These are phyloP conservation scores for Fabriciana adippe DNA, from an alignment of 2,888 invertebrate species.

Conservation along the genomic window DNA sequence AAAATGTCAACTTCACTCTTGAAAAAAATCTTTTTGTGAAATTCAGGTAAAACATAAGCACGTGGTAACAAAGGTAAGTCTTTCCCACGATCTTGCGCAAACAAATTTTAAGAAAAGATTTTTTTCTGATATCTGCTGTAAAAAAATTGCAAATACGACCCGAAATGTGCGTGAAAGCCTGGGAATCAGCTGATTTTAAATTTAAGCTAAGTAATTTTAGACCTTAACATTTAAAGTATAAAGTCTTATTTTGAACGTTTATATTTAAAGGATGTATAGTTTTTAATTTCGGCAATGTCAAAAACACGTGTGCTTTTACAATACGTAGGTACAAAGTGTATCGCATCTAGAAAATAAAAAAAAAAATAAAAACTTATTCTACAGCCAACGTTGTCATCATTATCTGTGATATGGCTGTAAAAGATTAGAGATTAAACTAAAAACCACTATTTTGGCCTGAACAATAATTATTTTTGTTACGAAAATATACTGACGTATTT, in stretches of 20 bases:
- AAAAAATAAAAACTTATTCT: background rate
- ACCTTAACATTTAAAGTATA: conserved; percentile 27
- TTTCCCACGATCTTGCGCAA: conserved; percentile 72
- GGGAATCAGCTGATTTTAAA: conserved; percentile 67
- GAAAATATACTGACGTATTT: too few species aligned
- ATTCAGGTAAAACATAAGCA: conserved; percentile 57
- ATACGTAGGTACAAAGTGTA: background rate
- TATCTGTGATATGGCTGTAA: background rate
- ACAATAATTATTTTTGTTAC: too few species aligned
- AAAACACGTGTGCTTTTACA: conserved; percentile 24
- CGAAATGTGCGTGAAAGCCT: conserved; percentile 60
- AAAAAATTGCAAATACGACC: conserved; percentile 64
- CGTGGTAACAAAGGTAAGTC: conserved; percentile 52
- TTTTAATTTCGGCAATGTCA: conserved; percentile 17
- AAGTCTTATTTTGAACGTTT: conserved; percentile 5
- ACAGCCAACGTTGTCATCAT: conserved; percentile 4
- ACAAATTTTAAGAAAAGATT: conserved; percentile 52
- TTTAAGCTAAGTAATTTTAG: conserved; percentile 34
- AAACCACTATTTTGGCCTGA: too few species aligned
- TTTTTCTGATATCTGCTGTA: conserved; percentile 49
- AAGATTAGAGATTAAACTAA: too few species aligned
- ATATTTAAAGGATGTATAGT: conserved; percentile 17
- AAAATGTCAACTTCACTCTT: conserved; percentile 35
- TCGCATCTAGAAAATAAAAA: background rate
- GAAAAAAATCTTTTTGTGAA: conserved; percentile 45